Conservation (phyloP, 1,140 invertebrate genomes). For the Sinella curviseta region DNA sequence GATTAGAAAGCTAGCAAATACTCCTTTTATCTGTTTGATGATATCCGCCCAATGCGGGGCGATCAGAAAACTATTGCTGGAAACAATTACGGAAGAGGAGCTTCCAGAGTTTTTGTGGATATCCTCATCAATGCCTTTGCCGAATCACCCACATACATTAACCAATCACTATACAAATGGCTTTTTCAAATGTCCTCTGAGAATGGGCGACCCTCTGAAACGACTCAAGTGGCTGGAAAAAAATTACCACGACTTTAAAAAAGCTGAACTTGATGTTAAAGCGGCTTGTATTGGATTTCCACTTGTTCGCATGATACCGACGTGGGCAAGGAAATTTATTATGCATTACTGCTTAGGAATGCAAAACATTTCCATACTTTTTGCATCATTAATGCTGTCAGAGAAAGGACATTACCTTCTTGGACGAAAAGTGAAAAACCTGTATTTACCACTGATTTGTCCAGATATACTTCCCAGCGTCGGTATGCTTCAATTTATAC, state of each 20-base stretch:
- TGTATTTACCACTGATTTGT: conserved; percentile 26
- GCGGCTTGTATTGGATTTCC: neutral
- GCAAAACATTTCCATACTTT: neutral
- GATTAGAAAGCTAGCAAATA: conserved; percentile 26
- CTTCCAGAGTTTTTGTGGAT: conserved; percentile 33
- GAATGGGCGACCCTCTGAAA: conserved; percentile 2
- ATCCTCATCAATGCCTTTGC: conserved; percentile 28
- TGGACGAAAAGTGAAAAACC: conserved; percentile 31
- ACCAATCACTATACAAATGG: conserved; percentile 34
- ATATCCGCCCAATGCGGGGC: conserved; percentile 28
- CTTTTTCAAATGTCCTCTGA: conserved; percentile 27
- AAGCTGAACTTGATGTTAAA: conserved; percentile 3
- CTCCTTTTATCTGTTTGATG: conserved; percentile 34
- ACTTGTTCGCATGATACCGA: conserved; percentile 20
- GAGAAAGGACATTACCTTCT: conserved; percentile 18
- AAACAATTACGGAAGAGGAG: neutral
- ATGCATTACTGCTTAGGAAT: conserved; percentile 8
- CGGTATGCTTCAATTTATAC: neutral
- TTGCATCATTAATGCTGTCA: conserved; percentile 28
- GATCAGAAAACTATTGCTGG: conserved; percentile 20
- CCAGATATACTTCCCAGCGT: conserved; percentile 8
- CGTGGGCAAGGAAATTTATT: neutral
- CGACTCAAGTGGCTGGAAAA: conserved; percentile 15
- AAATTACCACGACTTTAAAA: neutral
- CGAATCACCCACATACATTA: conserved; percentile 24